Base-by-base conservation (phyloP, 2,888 invertebrate species). In the Ectobius pallidus region DNA sequence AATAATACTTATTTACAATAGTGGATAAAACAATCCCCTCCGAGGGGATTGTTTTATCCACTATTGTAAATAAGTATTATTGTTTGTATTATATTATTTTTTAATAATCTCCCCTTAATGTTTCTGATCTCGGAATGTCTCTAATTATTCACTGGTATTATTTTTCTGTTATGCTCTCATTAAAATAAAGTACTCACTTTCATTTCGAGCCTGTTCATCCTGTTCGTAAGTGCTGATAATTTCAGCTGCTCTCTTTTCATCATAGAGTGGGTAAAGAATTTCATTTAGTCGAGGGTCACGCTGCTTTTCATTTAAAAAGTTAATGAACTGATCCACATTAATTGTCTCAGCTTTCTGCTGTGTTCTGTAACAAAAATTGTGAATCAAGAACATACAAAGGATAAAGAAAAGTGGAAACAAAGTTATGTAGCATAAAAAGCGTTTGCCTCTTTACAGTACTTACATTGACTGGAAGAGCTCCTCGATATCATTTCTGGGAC, bases 281-380 rank as follows among this genome's bases (percentile, higher is more conserved):
- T 99, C 99, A 85, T 99, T 99, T 77, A 99, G 89, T 39, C 99
- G 90, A 3, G 99, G 99, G 86, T 99, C 99, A 73, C 99, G 88
- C 84, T 99, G 99, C 83, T 97, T 97, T 83, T 97, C 97, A 82
- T 98, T 98, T 81, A 98, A 86, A 84, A 98, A 98, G 80, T 92
- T 92, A 70, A 97, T 93, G 79, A 98, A 90, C 83, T 96, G 96
- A 1, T 92, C 91, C 79, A 95, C 81, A 79, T 90, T 92, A 78
- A 98, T 94, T 75, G 91, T 91, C 78, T 96, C 95, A 14, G 92
- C 90, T 84, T 95, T 96, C 77, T 94, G 95, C 84, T 95, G 92
- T 16, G 95, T 95, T 80, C 97, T 97, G 84, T 25, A 82, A 34
- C 34, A 34, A 34, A 34, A 34, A 34, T 34, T 34, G 34, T 34